A percentile compares a stretch with the other conserved stretches of the same genome.
Evolutionary conservation across 1,140 invertebrate species (phyloP).

Genomic region (Solenopsis fugax): DNA sequence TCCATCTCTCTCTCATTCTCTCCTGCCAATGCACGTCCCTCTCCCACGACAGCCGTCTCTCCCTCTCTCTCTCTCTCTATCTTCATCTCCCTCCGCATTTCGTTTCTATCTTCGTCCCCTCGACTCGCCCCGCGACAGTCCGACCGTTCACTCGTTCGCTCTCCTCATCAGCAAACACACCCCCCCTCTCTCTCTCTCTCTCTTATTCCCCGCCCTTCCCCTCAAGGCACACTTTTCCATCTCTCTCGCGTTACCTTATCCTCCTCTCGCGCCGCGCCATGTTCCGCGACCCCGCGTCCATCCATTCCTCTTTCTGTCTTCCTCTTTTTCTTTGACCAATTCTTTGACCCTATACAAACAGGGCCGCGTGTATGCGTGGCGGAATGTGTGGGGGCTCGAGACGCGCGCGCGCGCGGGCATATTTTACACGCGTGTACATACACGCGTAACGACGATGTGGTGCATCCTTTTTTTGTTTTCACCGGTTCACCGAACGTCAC

Average conservation of each 20-base stretch:
- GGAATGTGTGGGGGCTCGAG: slow-evolving; percentile 37
- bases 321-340: slow-evolving; percentile 41
- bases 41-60: slow-evolving; percentile 35
- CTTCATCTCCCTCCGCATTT: slow-evolving; percentile 17
- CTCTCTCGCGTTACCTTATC: slow-evolving; percentile 42
- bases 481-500: slow-evolving; percentile 51
- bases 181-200: slow-evolving; percentile 17
- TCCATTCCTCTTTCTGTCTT: slow-evolving; percentile 24
- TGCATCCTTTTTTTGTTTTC: slow-evolving; percentile 42
- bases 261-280: slow-evolving; percentile 24
- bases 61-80: slow-evolving; percentile 36
- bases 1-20: slow-evolving; percentile 7
- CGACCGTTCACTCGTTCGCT: slow-evolving; percentile 44
- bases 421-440: neutral
- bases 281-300: slow-evolving; percentile 39
- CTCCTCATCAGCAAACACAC: slow-evolving; percentile 34
- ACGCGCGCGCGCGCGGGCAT: neutral
- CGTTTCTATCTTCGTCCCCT: slow-evolving; percentile 15
- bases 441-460: slow-evolving; percentile 28
- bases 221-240: neutral
- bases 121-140: slow-evolving; percentile 32
- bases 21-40: neutral
- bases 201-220: neutral
- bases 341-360: slow-evolving; percentile 67
- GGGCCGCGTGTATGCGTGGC: slow-evolving; percentile 28